Conservation (phyloP, 2,797 vertebrate genomes). For the Onychomys leucogaster region DNA sequence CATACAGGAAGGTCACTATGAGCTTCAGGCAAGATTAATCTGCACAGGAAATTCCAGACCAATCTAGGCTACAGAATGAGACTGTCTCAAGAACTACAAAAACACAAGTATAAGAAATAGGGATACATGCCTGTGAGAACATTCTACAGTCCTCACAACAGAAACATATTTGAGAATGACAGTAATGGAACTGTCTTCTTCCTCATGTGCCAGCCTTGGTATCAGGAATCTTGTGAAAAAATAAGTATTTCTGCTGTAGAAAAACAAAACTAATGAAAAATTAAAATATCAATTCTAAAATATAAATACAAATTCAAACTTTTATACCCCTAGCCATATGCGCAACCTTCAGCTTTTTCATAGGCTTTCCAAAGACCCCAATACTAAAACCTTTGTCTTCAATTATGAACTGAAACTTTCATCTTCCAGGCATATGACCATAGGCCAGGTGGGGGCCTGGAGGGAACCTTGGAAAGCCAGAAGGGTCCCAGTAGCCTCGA, state of each 20-base stretch:
- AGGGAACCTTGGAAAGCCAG: neutral
- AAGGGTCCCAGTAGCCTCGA: neutral
- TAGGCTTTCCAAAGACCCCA: neutral
- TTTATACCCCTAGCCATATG: neutral
- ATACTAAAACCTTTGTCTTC: neutral
- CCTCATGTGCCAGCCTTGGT: neutral
- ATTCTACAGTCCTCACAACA: neutral
- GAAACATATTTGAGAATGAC: neutral
- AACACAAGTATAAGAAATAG: neutral
- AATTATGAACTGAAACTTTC: neutral
- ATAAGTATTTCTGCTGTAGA: neutral
- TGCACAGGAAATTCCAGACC: neutral
- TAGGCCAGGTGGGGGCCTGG: neutral
- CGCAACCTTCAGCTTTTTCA: neutral
- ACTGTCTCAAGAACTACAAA: neutral
- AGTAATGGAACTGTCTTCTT: neutral
- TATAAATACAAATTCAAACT: neutral
- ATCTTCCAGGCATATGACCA: neutral
- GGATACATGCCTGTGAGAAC: neutral
- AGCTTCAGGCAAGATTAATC: neutral
- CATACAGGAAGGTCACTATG: neutral
- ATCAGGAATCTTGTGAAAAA: conserved; percentile 2
- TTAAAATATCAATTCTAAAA: conserved; percentile 47
- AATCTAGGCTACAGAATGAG: neutral
- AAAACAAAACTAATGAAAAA: conserved; percentile 37